Base-by-base conservation (phyloP, 2,888 invertebrate species). In the Drosophila demipolita region DNA sequence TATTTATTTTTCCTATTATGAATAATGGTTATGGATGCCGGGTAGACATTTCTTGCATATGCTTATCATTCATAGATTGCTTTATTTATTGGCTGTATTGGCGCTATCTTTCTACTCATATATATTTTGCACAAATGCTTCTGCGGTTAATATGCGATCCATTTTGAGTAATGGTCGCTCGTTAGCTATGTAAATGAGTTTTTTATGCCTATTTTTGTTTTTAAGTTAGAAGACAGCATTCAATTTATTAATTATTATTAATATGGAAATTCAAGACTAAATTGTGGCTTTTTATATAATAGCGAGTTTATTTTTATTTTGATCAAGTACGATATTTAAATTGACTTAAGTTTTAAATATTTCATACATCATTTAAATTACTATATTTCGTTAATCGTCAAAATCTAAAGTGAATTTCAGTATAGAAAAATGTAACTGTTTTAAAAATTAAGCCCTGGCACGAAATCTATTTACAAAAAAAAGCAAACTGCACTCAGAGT, bases 51-150 rank as follows among this genome's bases (percentile, higher is more conserved):
- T 40, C 65, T 65, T 72, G 53, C 70, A 76, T 83, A 74, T 70
- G 76, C 87, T 88, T 83, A 85, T 86, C 87, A 81, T 67, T 73
- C 73, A 82, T 83, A 72, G 68, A 85, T 85, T 80, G 71, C 78
- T 38, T 67, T 88, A 86, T 83, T 86, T 88, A 88, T 88, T 88
- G 86, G 73, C 78, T 75, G 86, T 82, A 77, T 85, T 75, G 73
- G 38, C 26, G 57, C 64, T 59, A 62, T 66, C 40, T 75, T 55
- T 63, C 50, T 66, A 42, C 50, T 29, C 54, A 54, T 35, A 35
- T 54, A 36, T 36, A 36, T 49, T 8, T 20, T 50, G 32, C 20
- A 48, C 17, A 36, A 40, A 20, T 62, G 66, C 57, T 61, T 45
- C 40, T 50, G 67, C 52, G 58, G 58, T 64, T 74, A 65, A 78